A percentile compares a stretch with the other conserved stretches of the same genome.
Evolutionary conservation across 1,140 invertebrate species (phyloP).

Genomic region (Caerostris darwini): DNA sequence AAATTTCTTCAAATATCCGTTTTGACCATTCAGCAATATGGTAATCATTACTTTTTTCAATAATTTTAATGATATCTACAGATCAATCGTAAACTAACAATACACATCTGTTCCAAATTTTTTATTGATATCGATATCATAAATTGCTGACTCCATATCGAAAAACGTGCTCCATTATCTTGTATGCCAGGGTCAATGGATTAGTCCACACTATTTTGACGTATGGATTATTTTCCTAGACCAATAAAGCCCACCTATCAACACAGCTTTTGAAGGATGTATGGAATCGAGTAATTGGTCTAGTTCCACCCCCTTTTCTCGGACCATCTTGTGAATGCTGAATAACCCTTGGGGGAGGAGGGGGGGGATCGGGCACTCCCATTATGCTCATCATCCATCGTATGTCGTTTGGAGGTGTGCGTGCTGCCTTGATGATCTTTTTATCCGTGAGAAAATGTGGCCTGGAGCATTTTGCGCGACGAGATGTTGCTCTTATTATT

Average conservation of each 20-base stretch:
- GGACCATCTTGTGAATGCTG: neutral
- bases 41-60: no score
- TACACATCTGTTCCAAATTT: no score
- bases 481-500: neutral
- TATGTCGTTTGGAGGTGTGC: slow-evolving; percentile 58
- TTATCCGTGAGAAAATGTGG: slow-evolving; percentile 62
- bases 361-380: slow-evolving; percentile 26
- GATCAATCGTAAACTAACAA: no score
- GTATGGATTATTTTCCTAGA: neutral
- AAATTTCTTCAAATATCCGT: no score
- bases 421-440: slow-evolving; percentile 35
- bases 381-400: slow-evolving; percentile 59
- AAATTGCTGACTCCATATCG: no score
- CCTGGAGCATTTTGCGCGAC: slow-evolving; percentile 17
- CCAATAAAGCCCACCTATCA: slow-evolving; percentile 39
- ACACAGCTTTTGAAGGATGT: slow-evolving; percentile 32
- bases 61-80: no score
- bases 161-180: neutral
- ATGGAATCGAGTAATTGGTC: slow-evolving; percentile 31
- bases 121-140: no score
- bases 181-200: neutral
- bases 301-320: neutral
- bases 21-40: no score
- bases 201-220: neutral
- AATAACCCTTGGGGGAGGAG: neutral